Conservation (phyloP, 2,797 vertebrate genomes). For the Gymnoscopelus microlampas region DNA sequence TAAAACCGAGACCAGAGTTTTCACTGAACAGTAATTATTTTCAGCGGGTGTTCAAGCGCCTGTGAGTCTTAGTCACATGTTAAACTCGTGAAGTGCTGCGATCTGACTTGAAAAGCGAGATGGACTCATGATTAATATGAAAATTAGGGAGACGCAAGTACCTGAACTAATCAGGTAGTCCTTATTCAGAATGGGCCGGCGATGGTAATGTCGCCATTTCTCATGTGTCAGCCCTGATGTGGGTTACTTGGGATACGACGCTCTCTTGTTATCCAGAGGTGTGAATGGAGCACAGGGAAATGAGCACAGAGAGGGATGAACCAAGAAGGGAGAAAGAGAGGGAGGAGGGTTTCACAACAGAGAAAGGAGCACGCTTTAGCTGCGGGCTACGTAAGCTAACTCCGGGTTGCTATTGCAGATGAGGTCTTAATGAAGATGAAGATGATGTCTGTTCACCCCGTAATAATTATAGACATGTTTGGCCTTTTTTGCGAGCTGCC, state of each 20-base stretch:
- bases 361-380: constrained; percentile 38
- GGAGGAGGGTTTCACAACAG: constrained; percentile 14
- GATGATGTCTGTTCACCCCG: constrained; percentile 47
- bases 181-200: constrained; percentile 92
- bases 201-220: constrained; percentile 95
- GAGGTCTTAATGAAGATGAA: constrained; percentile 72
- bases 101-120: constrained; percentile 84
- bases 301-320: constrained; percentile 46
- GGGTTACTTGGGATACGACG: constrained; percentile 85
- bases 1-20: constrained; percentile 73
- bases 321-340: constrained; percentile 22
- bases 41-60: constrained; percentile 82
- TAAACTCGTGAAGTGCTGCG: constrained; percentile 83
- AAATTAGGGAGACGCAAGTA: constrained; percentile 95
- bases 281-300: constrained; percentile 78
- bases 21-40: constrained; percentile 83
- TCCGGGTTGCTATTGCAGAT: constrained; percentile 33
- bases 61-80: constrained; percentile 90
- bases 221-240: constrained; percentile 94
- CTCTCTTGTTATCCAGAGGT: constrained; percentile 82
- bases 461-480: constrained; percentile 79
- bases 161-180: constrained; percentile 98
- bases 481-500: constrained; percentile 56
- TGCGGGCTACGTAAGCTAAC: constrained; percentile 50
- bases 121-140: constrained; percentile 96